These are phyloP conservation scores for Allygus modestus DNA, from an alignment of 2,888 invertebrate species.

Conservation along the genomic window DNA sequence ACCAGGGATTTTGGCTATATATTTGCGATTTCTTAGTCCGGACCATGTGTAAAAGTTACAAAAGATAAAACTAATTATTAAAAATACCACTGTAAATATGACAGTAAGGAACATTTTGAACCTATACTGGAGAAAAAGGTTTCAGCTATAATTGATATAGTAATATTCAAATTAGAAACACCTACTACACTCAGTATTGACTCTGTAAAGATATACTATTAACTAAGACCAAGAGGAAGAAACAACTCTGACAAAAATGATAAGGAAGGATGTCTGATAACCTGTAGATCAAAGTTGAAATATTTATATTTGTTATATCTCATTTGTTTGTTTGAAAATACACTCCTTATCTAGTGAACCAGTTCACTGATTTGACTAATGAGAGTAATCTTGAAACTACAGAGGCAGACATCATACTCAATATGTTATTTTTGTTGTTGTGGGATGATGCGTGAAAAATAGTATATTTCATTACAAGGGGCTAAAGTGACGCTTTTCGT, in stretches of 20 bases:
- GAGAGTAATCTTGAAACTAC: neutral
- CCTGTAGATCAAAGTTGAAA: neutral
- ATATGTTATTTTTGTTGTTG: too few relatives aligned
- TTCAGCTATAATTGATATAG: too few relatives aligned
- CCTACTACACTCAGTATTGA: too few relatives aligned
- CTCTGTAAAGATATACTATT: too few relatives aligned
- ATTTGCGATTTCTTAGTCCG: slow-evolving; percentile 13
- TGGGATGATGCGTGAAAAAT: too few relatives aligned
- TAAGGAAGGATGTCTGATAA: neutral
- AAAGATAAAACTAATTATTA: neutral
- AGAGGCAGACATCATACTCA: too few relatives aligned
- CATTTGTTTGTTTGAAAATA: neutral
- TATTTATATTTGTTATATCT: too few relatives aligned
- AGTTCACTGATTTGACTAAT: neutral
- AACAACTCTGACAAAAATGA: neutral
- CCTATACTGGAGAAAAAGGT: too few relatives aligned
- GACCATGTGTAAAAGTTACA: slow-evolving; percentile 17
- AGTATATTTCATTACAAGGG: too few relatives aligned
- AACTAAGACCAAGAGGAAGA: too few relatives aligned
- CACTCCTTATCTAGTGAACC: neutral
- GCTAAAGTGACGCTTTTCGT: too few relatives aligned
- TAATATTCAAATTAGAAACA: too few relatives aligned
- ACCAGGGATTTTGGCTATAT: slow-evolving; percentile 20
- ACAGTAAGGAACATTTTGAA: slow-evolving; percentile 3
- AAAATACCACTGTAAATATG: neutral